These are phyloP conservation scores for Mechanitis messenoides DNA, from an alignment of 2,888 invertebrate genomes.

Conservation along the genomic window DNA sequence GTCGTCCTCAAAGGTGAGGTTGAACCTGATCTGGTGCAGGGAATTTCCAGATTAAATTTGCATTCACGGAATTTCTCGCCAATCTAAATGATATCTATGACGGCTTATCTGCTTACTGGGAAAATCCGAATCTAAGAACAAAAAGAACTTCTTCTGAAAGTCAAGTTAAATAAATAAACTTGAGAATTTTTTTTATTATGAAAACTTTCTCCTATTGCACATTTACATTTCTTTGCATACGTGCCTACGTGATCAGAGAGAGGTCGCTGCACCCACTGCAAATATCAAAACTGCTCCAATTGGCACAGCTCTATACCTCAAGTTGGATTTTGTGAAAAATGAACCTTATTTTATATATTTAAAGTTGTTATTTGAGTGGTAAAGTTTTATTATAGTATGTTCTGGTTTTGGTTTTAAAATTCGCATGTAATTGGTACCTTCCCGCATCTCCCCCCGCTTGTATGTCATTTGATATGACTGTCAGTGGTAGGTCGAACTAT, in stretches of 20 bases:
- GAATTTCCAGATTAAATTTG: too few relatives aligned
- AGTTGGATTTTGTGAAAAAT: conserved; percentile 14
- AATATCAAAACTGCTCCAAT: conserved; percentile 42
- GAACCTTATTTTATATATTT: accelerated
- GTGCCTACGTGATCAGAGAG: conserved; percentile 39
- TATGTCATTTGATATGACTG: conserved; percentile 43
- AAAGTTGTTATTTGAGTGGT: conserved; percentile 26
- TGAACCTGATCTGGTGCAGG: too few relatives aligned
- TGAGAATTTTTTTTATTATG: background rate
- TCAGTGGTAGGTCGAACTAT: conserved; percentile 12
- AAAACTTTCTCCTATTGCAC: conserved; percentile 5
- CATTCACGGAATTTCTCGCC: too few relatives aligned
- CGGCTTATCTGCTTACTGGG: too few relatives aligned
- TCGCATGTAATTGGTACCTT: conserved; percentile 55
- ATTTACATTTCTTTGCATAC: conserved; percentile 21
- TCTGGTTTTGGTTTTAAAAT: conserved; percentile 27
- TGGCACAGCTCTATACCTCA: conserved; percentile 22
- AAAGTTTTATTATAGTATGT: conserved; percentile 9
- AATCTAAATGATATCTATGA: too few relatives aligned
- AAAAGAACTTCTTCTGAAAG: too few relatives aligned
- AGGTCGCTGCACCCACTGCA: conserved; percentile 61
- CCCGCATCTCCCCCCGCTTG: conserved; percentile 49
- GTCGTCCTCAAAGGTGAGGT: too few relatives aligned
- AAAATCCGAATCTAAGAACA: too few relatives aligned
- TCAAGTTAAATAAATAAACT: too few relatives aligned